phyloP scores from a whole-genome alignment of 2,113 vertebrate species.

The Formicarius rufipectus region DNA sequence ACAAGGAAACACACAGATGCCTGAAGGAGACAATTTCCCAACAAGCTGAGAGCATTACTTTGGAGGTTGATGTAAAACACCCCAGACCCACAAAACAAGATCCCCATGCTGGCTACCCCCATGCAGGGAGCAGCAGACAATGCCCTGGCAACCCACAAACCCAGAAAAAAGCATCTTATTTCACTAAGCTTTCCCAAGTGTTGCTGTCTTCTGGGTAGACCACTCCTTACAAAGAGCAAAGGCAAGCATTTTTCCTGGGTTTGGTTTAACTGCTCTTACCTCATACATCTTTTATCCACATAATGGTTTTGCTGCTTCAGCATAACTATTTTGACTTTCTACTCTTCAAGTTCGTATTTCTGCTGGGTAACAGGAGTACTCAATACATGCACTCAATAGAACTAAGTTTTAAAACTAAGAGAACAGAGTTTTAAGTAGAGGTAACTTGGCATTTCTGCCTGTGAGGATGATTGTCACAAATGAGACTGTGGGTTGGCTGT shows the following conservation, averaged over 20 bases:
- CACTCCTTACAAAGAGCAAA: background rate
- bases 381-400: background rate
- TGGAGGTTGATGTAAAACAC: background rate
- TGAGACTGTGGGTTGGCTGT: background rate
- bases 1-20: background rate
- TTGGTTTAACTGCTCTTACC: background rate
- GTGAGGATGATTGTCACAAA: background rate
- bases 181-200: background rate
- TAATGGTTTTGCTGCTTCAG: background rate
- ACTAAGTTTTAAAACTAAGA: too few species aligned
- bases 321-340: background rate
- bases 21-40: background rate
- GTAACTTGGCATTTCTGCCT: background rate
- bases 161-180: background rate
- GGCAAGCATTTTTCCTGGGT: conserved; percentile 2
- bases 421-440: background rate
- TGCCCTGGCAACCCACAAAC: background rate
- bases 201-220: background rate
- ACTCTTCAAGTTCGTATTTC: background rate
- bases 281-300: background rate
- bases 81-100: background rate
- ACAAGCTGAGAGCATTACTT: background rate
- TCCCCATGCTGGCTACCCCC: background rate
- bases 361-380: background rate
- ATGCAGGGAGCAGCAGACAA: background rate